Conservation (phyloP, 2,113 vertebrate species). For the Martes martes region DNA sequence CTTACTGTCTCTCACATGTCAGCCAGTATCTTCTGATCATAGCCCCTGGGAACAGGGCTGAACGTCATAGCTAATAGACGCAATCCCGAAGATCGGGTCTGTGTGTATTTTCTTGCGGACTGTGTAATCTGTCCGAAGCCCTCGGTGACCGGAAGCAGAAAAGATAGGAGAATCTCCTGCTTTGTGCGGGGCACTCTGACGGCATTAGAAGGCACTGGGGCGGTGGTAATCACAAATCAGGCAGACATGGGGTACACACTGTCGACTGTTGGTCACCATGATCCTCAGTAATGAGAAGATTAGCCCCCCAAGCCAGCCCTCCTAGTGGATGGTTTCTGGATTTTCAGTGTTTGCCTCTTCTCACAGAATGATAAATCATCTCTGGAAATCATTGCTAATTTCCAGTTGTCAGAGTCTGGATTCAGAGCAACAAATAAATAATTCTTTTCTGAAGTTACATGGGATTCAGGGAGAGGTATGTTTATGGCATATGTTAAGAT, state of each 20-base stretch:
- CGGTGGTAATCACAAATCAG: too few relatives aligned
- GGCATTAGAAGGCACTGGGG: background rate
- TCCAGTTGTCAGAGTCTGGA: background rate
- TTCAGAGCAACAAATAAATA: constrained; percentile 64
- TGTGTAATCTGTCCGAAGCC: background rate
- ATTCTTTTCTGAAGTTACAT: background rate
- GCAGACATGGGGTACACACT: accelerated
- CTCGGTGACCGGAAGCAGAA: background rate
- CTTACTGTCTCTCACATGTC: background rate
- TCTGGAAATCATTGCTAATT: background rate
- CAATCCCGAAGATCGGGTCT: background rate
- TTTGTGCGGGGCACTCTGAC: accelerated
- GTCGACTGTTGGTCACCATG: accelerated
- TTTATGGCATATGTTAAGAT: accelerated
- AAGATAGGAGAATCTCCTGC: background rate
- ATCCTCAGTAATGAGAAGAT: background rate
- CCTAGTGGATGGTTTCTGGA: background rate
- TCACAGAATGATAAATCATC: background rate
- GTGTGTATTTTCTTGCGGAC: background rate
- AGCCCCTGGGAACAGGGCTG: background rate
- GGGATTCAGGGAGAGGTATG: background rate
- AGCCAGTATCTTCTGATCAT: background rate
- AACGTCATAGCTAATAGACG: background rate
- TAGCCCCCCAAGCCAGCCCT: background rate
- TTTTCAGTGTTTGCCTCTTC: background rate